Base-by-base conservation (phyloP, 2,888 invertebrate genomes). In the Tetragonisca angustula region DNA sequence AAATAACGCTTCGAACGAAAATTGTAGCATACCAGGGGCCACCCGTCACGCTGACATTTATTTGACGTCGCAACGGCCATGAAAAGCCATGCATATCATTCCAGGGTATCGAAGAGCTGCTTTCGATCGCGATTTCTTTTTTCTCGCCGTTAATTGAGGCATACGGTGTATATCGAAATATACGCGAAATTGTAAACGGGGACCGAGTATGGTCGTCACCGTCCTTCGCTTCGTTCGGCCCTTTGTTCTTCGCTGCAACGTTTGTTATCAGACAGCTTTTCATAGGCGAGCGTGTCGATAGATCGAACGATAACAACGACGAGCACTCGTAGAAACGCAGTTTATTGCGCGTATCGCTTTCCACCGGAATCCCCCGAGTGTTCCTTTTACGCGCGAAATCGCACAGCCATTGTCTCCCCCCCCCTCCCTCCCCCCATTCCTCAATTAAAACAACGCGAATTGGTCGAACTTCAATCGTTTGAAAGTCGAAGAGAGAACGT, bases 221-320 rank as follows among this genome's bases (percentile, higher is more conserved):
- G 21, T 61, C 61, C 49, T 43, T 27, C 49, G 27, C 61, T 49
- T 59, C 50, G 75, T 27, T 54, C 62, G 43, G 24, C 21, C 54
- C 32, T 69, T 69, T 69, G 69, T 67, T 67, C 69, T 56, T 43
- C 49, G 24, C 56, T 15, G 65, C 52, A 32, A 54, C 71, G 52
- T 64, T 61, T 73, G 71, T 62, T 72, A 78, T 72, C 72, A 27
- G 78, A n/a, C 32, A 43, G 68, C 67, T 70, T 71, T 70, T 65
- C 76, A 71, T 50, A 76, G 49, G 56, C 52, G 68, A 68, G 61
- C n/a, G 61, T 43, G 32, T 49, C 62, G 77, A 77, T 77, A 49
- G 61, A 72, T 68, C 24, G 43, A 13, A 27, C 56, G 81, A 78
- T 59, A 74, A 54, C 32, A 24, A 2, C 50, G 70, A 21, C 69